Evolutionary conservation across 2,888 invertebrate species (phyloP), one percentile per base, ranked within the genome.

Genomic region (Xestia xanthographa): DNA sequence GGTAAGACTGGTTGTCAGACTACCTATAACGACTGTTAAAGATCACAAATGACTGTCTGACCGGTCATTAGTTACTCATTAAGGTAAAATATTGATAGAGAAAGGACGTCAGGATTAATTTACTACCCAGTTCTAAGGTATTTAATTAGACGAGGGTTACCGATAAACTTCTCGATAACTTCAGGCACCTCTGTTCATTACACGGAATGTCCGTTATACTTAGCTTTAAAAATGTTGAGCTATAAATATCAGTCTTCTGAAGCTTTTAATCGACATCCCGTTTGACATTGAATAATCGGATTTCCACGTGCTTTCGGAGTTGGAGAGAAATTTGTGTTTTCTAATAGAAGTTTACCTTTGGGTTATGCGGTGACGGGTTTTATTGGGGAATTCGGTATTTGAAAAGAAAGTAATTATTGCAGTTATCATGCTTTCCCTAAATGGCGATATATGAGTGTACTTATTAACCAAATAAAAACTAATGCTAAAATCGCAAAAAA

Each of bases 231-330:
- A 72, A 75, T 72, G 79, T 72, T 63, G 29, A 58, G n/a, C 80
- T 63, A 72, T 74, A 68, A 68, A 74, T 69, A 69, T 72, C 69
- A 69, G 69, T 56, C 67, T 65, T 14, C 17, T 66, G 38, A 56
- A 63, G 66, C 29, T 22, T 72, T 63, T 69, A 72, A 72, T 79
- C 66, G 70, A 79, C 29, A 50, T 75, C 26, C 41, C 63, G 34
- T 38, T 70, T 75, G 72, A 72, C 79, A 66, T 79, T 83, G 83
- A 83, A 69, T 58, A 66, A 82, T 83, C 53, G 66, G 58, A 83
- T 69, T 72, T 53, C 26, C 65, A 82, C 83, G 83, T 83, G 83
- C 62, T n/a, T 45, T 66, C n/a, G 50, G 9, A 75, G 62, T 60
- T 26, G 20, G 66, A 9, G 29, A 58, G 66, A 76, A 66, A 62